Percentiles rank a stretch among this genome's conserved stretches.
These are phyloP conservation scores for Pachliopta kotzebuea DNA, from an alignment of 2,888 invertebrate species.

Conservation along the genomic window DNA sequence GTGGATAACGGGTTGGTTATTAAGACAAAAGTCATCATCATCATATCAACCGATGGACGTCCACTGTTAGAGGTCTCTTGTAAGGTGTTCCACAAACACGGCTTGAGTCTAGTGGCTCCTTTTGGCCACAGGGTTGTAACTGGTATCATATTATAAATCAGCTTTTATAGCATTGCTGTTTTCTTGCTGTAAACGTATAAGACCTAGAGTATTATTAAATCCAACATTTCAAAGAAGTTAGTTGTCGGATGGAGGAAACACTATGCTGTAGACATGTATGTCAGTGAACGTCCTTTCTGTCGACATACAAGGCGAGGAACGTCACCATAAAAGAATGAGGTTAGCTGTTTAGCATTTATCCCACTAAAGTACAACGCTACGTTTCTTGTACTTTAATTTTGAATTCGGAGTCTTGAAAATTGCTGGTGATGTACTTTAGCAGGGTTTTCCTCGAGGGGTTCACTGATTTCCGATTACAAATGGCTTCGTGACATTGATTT, in stretches of 20 bases:
- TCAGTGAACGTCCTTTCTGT: slow-evolving; percentile 8
- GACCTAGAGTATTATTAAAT: neutral
- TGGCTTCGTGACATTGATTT: slow-evolving; percentile 31
- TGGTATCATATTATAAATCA: no score
- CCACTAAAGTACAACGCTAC: slow-evolving; percentile 11
- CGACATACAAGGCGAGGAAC: slow-evolving; percentile 7
- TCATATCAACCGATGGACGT: no score
- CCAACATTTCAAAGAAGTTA: neutral
- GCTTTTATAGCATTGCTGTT: no score
- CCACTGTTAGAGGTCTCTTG: no score
- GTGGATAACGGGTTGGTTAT: no score
- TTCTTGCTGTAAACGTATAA: no score
- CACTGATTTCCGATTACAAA: slow-evolving; percentile 33
- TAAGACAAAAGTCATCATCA: no score
- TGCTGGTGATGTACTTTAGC: slow-evolving; percentile 7
- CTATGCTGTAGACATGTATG: neutral
- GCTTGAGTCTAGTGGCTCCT: no score
- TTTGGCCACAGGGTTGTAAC: no score
- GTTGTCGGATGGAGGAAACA: neutral
- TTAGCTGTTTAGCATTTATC: slow-evolving; percentile 26
- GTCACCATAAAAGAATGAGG: slow-evolving; percentile 22
- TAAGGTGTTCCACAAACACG: no score
- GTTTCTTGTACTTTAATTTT: slow-evolving; percentile 6
- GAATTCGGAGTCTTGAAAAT: slow-evolving; percentile 4
- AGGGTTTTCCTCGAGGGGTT: neutral